phyloP scores from a whole-genome alignment of 1,140 invertebrate species.

The Bombus superbus region DNA sequence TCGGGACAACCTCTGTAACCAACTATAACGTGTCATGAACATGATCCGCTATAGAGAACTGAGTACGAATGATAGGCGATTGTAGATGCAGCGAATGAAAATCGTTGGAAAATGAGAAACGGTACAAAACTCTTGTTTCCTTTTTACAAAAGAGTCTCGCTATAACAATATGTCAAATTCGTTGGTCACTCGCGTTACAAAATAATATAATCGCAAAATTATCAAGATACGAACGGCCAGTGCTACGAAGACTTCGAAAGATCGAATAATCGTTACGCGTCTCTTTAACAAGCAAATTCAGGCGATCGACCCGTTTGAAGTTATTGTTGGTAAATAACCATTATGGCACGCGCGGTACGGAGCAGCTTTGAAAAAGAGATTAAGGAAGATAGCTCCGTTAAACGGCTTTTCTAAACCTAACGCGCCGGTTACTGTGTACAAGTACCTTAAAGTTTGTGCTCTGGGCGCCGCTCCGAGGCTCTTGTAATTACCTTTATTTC shows the following conservation, averaged over 20 bases:
- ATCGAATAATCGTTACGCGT: background rate
- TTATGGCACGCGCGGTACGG: background rate
- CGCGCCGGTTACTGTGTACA: background rate
- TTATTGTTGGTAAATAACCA: constrained; percentile 5
- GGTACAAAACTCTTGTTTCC: no score
- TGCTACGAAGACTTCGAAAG: background rate
- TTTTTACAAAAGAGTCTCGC: no score
- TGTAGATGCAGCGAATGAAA: no score
- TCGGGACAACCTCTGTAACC: no score
- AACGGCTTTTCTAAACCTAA: constrained; percentile 3
- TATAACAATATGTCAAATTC: no score
- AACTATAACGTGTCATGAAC: no score
- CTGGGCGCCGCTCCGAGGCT: background rate
- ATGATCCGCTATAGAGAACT: no score
- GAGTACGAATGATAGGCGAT: no score
- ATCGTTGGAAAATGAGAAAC: no score
- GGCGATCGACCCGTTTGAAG: background rate
- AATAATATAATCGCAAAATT: no score
- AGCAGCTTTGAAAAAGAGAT: constrained; percentile 4
- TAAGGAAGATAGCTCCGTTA: constrained; percentile 12
- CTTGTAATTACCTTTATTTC: constrained; percentile 20
- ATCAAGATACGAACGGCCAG: background rate
- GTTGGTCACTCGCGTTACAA: no score
- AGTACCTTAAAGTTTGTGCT: background rate
- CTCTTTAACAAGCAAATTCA: background rate